Base-by-base conservation (phyloP, 2,888 invertebrate species). In the Arrhopalites spinosus region DNA sequence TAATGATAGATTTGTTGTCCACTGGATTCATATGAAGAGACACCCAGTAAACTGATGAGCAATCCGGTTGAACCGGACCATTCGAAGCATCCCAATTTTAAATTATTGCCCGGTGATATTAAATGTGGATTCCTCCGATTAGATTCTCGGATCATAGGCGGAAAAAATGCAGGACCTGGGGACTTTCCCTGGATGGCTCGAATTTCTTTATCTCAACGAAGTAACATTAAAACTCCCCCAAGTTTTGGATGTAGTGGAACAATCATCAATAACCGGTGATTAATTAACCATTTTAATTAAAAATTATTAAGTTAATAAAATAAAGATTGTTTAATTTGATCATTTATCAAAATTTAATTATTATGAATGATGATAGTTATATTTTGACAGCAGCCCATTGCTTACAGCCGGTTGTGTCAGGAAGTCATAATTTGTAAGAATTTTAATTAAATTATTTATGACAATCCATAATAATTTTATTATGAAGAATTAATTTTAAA, bases 151-250 rank as follows among this genome's bases (percentile, higher is more conserved):
- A 79, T 82, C 20, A 73, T 81, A 15, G 81, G 80, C 5, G 81
- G 81, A 15, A 67, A 74, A 7, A 71, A 23, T 29, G 70, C 77
- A 2, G 17, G 43, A 17, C 77, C 79, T 8, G 81, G 79, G n/a
- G 77, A 78, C 20, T 77, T 78, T 63, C 81, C 82, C 23, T 82
- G 79, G 78, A 79, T 82, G 76, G 82, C 77, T 0, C 15, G 81
- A 61, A 70, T 82, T 5, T 81, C 78, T 30, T 7, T 15, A 11
- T 30, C 13, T 30, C 5, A 11, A 47, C n/a, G n/a, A n/a, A 25
- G 13, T 2, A 29, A 45, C 20, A n/a, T n/a, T 20, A 15, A 53
- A 25, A 20, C 1, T 69, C 15, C 3, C 11, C 53, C 53, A 25
- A 11, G 3, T 45, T 63, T 30, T 20, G 63, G 17, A 8, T 71